Evolutionary conservation across 2,888 invertebrate genomes (phyloP), one percentile per base, ranked within the genome.

Genomic region (Zygaena filipendulae): DNA sequence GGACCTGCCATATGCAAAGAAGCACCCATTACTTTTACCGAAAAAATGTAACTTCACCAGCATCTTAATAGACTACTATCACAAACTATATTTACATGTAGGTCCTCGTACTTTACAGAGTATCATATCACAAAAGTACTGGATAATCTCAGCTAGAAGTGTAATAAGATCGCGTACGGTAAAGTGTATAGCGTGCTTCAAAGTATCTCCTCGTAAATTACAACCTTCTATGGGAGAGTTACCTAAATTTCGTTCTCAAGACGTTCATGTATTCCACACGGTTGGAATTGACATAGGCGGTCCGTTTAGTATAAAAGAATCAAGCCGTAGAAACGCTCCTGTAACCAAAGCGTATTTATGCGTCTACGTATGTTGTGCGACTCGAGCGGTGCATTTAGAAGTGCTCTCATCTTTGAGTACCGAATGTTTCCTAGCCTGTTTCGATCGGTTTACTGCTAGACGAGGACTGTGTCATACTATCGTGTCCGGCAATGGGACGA

Each of bases 291-390:
- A 39, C n/a, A 20, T 36, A 6, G 36, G 26, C 1, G 39, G 34
- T 14, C 32, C 36, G 0, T 36, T 36, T 16, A 13, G 22, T 1
- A 25, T 45, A 4, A 32, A 39, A 12, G 34, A 37, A 3, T 21
- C 29, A 6, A 13, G 4, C 10, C 24, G 36, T 6, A 16, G 45
- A n/a, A 43, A 45, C 11, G 28, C 32, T 1, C 32, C 35, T 21
- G 32, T 32, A 1, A 29, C 18, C 2, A 51, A 52, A 28, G 37
- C 36, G 4, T 50, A 48, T 29, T 30, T 53, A n/a, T 35, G 36
- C 2, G 4, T 33, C 2, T 38, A 35, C 33, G 38, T 52, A 2
- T 53, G 49, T 29, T 39, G 39, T 29, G 24, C 39, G 2, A 45
- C 46, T 2, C 32, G 31, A 21, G 43, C 42, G 6, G 39, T 48